A percentile compares a stretch with the other conserved stretches of the same genome.
Evolutionary conservation across 2,888 invertebrate species (phyloP).

Genomic region (Eumerus sabulonum): DNA sequence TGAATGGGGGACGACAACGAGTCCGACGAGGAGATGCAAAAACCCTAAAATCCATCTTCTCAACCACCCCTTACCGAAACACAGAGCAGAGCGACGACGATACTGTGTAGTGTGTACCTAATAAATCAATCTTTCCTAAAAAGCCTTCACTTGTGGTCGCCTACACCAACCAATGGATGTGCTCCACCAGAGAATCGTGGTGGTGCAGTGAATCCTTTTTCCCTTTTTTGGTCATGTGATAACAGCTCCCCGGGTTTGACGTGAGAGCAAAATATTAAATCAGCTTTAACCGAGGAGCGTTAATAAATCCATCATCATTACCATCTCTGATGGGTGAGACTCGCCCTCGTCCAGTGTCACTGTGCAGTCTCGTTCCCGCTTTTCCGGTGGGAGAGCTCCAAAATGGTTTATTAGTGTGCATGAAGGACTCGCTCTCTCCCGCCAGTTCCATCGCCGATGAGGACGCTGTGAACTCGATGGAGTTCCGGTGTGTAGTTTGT

Average conservation of each 20-base stretch:
- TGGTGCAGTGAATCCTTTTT: constrained; percentile 13
- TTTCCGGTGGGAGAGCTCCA: constrained; percentile 4
- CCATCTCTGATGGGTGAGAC: constrained; percentile 33
- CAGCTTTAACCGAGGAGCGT: constrained; percentile 60
- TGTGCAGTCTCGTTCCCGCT: constrained; percentile 27
- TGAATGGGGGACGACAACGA: not conserved
- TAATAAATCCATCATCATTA: constrained; percentile 69
- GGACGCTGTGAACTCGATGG: not conserved
- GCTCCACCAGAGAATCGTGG: constrained; percentile 5
- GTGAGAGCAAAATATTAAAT: constrained; percentile 61
- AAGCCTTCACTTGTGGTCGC: constrained; percentile 54
- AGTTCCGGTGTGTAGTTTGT: constrained; percentile 39
- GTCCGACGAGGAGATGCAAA: not conserved
- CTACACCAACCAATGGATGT: not conserved
- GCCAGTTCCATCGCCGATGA: constrained; percentile 17
- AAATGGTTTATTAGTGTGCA: constrained; percentile 65
- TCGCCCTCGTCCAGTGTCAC: constrained; percentile 15
- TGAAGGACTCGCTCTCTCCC: constrained; percentile 50
- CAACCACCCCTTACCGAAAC: constrained; percentile 12
- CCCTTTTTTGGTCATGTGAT: constrained; percentile 57
- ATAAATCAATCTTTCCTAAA: constrained; percentile 63
- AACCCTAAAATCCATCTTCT: constrained; percentile 18
- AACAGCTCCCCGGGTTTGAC: constrained; percentile 29
- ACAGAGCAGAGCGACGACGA: no score
- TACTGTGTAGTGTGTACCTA: constrained; percentile 29